Evolutionary conservation across 2,113 vertebrate genomes (phyloP).

Genomic region (Phalacrocorax aristotelis): DNA sequence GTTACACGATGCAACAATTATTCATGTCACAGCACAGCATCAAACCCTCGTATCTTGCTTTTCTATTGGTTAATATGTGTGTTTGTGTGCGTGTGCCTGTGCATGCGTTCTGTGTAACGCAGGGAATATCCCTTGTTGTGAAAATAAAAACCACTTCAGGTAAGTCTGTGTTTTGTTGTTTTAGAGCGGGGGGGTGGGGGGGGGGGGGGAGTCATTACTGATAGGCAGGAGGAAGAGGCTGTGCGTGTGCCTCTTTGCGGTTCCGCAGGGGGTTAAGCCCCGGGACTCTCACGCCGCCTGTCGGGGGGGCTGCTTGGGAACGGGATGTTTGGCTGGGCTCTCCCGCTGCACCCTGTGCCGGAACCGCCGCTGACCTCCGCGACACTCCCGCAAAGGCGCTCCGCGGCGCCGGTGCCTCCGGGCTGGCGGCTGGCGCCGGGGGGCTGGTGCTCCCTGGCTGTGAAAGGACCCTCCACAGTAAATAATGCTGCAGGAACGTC

Average conservation of each 20-base stretch:
- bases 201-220: neutral
- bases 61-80: constrained; percentile 10
- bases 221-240: neutral
- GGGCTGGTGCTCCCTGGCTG: neutral
- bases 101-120: constrained; percentile 14
- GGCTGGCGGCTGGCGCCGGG: no score
- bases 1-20: constrained; percentile 76
- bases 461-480: accelerated
- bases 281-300: neutral
- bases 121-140: constrained; percentile 53
- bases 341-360: neutral
- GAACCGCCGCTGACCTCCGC: neutral
- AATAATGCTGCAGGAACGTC: neutral
- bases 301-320: neutral
- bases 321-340: neutral
- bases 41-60: constrained; percentile 22
- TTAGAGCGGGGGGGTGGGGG: neutral
- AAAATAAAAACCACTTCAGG: constrained; percentile 56
- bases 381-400: neutral
- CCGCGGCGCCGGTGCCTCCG: neutral
- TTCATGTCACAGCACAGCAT: constrained; percentile 67
- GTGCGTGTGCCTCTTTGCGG: neutral
- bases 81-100: neutral
- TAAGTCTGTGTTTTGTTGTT: constrained; percentile 12
- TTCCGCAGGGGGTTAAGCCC: neutral